A percentile compares a stretch with the other conserved stretches of the same genome.
Conservation (phyloP, 2,113 vertebrate species). For the Crotophaga sulcirostris region DNA sequence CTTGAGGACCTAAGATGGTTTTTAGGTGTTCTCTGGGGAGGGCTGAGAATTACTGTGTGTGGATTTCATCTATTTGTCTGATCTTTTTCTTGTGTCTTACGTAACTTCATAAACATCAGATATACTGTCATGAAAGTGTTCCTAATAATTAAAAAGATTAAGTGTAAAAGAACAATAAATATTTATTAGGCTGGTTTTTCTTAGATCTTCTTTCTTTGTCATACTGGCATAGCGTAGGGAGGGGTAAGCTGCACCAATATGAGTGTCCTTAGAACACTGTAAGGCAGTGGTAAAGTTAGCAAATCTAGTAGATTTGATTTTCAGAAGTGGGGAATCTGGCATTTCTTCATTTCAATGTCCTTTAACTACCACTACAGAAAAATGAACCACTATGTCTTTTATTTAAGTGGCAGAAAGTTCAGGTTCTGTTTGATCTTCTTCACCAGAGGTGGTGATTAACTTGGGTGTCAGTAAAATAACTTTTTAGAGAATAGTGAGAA, state of each 20-base stretch:
- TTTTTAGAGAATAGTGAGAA: background rate
- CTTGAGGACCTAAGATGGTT: background rate
- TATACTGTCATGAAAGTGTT: background rate
- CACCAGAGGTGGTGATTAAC: background rate
- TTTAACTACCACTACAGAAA: background rate
- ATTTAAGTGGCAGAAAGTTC: background rate
- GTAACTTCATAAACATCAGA: background rate
- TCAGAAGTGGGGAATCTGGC: background rate
- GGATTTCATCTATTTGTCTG: background rate
- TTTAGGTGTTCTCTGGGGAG: background rate
- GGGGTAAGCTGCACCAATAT: background rate
- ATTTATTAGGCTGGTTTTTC: background rate
- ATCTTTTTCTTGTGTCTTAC: background rate
- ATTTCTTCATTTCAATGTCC: background rate
- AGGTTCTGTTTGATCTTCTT: background rate
- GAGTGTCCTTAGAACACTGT: background rate
- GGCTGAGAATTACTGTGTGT: background rate
- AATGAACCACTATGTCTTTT: background rate
- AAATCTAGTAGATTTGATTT: background rate
- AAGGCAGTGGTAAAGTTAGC: background rate
- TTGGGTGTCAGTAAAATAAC: background rate
- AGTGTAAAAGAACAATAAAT: background rate
- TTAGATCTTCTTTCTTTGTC: background rate
- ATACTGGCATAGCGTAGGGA: background rate
- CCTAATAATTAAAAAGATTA: background rate